Percentiles rank a stretch among this genome's conserved stretches.
phyloP scores from a whole-genome alignment of 2,888 invertebrate genomes.

The Apamea monoglypha region DNA sequence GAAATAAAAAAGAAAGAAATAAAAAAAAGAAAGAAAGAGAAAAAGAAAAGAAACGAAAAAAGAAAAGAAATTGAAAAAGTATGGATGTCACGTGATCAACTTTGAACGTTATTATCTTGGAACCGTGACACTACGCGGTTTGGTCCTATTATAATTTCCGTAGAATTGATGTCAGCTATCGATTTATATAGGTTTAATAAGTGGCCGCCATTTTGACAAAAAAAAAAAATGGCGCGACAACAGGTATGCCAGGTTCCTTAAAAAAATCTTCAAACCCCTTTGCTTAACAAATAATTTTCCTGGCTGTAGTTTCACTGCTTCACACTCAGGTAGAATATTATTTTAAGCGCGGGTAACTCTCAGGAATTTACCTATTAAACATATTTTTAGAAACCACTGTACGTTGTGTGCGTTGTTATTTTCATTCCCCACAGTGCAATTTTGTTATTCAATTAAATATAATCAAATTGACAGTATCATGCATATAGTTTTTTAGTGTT shows the following conservation, averaged over 20 bases:
- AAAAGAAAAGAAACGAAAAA: too few species aligned
- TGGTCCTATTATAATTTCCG: too few species aligned
- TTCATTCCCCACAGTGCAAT: conserved; percentile 11
- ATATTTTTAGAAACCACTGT: conserved; percentile 50
- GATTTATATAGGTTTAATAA: neutral
- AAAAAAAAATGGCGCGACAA: neutral
- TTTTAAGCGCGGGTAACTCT: conserved; percentile 19
- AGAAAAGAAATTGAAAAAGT: too few species aligned
- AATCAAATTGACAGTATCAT: neutral
- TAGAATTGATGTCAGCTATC: too few species aligned
- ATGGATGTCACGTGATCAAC: too few species aligned
- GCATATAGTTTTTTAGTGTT: neutral
- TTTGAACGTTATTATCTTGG: neutral
- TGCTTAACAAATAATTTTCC: neutral
- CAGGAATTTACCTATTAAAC: conserved; percentile 27
- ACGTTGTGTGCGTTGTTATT: neutral
- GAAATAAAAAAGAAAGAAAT: too few species aligned
- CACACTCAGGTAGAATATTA: conserved; percentile 3
- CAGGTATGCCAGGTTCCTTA: neutral
- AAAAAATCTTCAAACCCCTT: neutral
- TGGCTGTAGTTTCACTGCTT: neutral
- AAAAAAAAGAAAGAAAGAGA: too few species aligned
- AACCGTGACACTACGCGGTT: too few species aligned
- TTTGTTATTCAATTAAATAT: neutral
- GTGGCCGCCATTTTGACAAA: neutral